Percentiles rank a stretch among this genome's conserved stretches.
Conservation (phyloP, 2,797 vertebrate genomes). For the Holocentrus rufus region DNA sequence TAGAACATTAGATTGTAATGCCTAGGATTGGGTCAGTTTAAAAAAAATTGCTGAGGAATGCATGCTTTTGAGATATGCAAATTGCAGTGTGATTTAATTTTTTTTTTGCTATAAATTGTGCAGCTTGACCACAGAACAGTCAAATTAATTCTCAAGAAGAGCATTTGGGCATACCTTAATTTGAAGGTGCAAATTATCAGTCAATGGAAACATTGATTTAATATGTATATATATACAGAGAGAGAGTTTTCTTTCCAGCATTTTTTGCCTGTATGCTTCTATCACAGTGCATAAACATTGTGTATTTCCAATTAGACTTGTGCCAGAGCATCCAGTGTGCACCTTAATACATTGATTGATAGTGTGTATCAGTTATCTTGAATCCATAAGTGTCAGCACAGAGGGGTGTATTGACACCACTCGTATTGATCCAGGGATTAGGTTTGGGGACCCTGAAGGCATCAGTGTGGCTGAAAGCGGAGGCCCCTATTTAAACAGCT, state of each 20-base stretch:
- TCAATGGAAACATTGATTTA: not conserved
- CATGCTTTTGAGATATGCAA: no score
- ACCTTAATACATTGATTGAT: slow-evolving; percentile 37
- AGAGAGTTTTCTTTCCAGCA: no score
- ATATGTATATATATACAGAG: no score
- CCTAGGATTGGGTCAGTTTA: no score
- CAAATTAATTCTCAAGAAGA: no score
- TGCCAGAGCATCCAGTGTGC: not conserved
- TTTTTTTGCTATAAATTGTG: no score
- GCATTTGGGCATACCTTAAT: no score
- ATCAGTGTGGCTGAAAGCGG: slow-evolving; percentile 21
- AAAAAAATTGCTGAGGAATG: no score
- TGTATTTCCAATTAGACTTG: not conserved
- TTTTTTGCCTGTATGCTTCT: not conserved
- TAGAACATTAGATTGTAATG: no score
- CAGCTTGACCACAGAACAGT: no score
- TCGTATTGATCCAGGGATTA: slow-evolving; percentile 70
- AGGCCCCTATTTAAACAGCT: slow-evolving; percentile 32
- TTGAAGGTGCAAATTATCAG: not conserved
- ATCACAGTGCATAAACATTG: not conserved
- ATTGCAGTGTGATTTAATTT: no score
- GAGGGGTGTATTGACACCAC: slow-evolving; percentile 41
- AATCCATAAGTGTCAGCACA: slow-evolving; percentile 55
- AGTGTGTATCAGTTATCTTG: slow-evolving; percentile 48
- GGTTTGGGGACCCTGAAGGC: slow-evolving; percentile 22